Base-by-base conservation (phyloP, 2,113 vertebrate genomes). In the Erythrocercus mccallii region DNA sequence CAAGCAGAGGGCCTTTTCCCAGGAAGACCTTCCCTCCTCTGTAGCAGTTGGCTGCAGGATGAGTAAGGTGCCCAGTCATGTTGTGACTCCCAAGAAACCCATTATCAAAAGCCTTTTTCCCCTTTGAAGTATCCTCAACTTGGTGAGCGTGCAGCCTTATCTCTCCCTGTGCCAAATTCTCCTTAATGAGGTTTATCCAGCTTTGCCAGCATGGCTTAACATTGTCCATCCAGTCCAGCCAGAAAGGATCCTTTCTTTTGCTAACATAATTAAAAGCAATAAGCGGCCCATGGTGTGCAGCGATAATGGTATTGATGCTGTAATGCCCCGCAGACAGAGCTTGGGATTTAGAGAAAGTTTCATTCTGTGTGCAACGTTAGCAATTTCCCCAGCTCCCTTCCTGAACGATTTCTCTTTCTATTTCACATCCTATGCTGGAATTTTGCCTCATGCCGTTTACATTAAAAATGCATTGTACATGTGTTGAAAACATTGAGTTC, bases 401-500 rank as follows among this genome's bases (percentile, higher is more conserved):
- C 88, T 93, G 82, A 94, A 93, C 65, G 42, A 91, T 95, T 95
- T 88, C 83, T 94, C 72, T 89, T 94, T 93, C 90, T 80, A 31
- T 96, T 95, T 95, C 93, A 88, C 94, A 86, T 94, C 90, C 90
- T 92, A 71, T 95, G 86, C 94, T 96, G 94, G 95, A 96, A 90
- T 93, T 92, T 78, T 94, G 93, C 95, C 94, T 97, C 95, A 82
- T 12, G 92, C 96, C 53, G 80, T 92, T 96, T 92, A 60, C 90
- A 94, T 96, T 96, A 97, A 96, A 96, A 95, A 97, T 93, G 95
- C 65, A 95, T 96, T 96, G 78, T 94, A 95, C 94, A 95, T 90
- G 94, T 96, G 92, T 94, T 90, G 90, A 72, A 96, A 96, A 86
- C 80, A 82, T 28, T 72, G 84, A 94, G 86, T 92, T 94, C 90